Evolutionary conservation across 2,888 invertebrate species (phyloP), one percentile per base, ranked within the genome.

Genomic region (Ornithoptera priamus): DNA sequence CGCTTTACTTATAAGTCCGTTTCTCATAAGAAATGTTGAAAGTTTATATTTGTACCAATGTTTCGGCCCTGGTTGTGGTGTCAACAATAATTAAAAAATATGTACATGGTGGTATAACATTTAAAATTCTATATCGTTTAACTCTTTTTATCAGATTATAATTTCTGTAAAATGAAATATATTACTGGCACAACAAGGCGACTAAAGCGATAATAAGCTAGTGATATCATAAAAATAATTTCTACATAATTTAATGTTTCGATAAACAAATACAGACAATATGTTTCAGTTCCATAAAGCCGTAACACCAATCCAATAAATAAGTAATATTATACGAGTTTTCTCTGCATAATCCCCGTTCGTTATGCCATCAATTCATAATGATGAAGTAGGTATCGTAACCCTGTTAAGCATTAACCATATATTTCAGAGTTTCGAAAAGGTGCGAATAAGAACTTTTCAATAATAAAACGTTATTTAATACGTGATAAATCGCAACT

Each of bases 331-430:
- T 65, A 73, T 78, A 71, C 76, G 74, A 82, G 84, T 84, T 86
- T 85, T 85, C 88, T 81, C 84, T 83, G 76, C 80, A 79, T 82
- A 78, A 81, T 70, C 63, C 12, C 24, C 46, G 42, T n/a, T 42
- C 53, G 61, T 61, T 17, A 56, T 24, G 70, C 53, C 70, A 60
- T 60, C 59, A 67, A 70, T 86, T 81, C 83, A 85, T 85, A 86
- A 87, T 80, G 81, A 86, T 85, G 84, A 85, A 77, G 70, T 62
- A 65, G 63, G 72, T 85, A 85, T 86, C 84, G 85, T 83, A 83
- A 83, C 77, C 80, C 81, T 80, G 81, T 85, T 85, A 85, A 86
- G 82, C 78, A 85, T 87, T 82, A 85, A 84, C 80, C 83, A 81
- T 84, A 80, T 77, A 80, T 85, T 82, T 84, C 82, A 82, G 84